phyloP scores from a whole-genome alignment of 37 sponge, comb jelly and placozoan species.

The Diacarnus erythraeanus region DNA sequence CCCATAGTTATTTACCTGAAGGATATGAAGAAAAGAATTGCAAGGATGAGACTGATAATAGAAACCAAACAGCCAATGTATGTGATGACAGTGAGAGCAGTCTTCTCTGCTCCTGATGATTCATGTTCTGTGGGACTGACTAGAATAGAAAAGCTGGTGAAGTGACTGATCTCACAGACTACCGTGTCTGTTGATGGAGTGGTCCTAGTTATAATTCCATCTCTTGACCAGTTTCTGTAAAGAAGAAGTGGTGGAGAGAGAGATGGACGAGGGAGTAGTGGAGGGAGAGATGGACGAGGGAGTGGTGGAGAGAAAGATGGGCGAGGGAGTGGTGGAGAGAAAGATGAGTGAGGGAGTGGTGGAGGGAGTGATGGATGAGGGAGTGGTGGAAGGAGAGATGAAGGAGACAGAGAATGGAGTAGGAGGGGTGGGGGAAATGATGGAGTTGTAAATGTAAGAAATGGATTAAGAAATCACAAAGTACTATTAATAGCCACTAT shows the following conservation, averaged over 20 bases:
- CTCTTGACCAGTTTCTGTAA: background rate
- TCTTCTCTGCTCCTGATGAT: too few relatives aligned
- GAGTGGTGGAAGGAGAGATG: background rate
- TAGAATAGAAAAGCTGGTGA: slow-evolving; percentile 58
- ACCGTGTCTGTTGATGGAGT: background rate
- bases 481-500: too few relatives aligned
- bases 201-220: background rate
- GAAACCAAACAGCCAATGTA: slow-evolving; percentile 64
- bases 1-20: slow-evolving; percentile 44
- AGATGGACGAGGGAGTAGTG: background rate
- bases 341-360: background rate
- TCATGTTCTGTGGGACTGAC: slow-evolving; percentile 19
- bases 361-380: background rate
- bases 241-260: background rate
- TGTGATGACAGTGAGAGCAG: slow-evolving; percentile 21
- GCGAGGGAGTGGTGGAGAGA: background rate
- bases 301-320: background rate
- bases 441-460: too few relatives aligned
- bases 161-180: slow-evolving; percentile 24
- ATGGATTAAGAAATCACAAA: background rate
- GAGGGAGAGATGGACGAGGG: background rate
- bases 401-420: background rate
- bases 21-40: slow-evolving; percentile 14
- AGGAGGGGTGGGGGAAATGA: background rate
- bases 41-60: slow-evolving; percentile 44